Conservation (phyloP, 1,140 invertebrate species). For the Achatina immaculata region DNA sequence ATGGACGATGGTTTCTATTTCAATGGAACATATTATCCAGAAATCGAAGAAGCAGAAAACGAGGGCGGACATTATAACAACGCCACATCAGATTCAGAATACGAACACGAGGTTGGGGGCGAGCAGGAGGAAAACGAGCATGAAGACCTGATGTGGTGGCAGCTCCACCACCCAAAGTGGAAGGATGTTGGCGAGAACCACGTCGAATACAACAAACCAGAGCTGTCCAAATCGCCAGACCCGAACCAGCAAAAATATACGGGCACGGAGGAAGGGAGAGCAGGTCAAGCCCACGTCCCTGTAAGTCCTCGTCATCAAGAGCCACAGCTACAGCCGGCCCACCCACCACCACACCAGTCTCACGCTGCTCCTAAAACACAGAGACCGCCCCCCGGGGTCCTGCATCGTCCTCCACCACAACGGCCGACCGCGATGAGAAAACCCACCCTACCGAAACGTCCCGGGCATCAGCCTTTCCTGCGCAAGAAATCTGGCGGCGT, state of each 20-base stretch:
- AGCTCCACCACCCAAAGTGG: conserved; percentile 31
- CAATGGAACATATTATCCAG: conserved; percentile 24
- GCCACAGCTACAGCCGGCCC: neutral
- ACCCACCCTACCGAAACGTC: neutral
- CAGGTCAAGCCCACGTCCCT: neutral
- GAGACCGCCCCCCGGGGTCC: neutral
- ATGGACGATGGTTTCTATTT: neutral
- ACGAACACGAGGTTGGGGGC: neutral
- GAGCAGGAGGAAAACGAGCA: conserved; percentile 9
- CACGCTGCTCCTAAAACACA: neutral
- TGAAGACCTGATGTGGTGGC: conserved; percentile 32
- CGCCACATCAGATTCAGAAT: neutral
- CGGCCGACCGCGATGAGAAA: neutral
- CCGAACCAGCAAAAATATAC: too few species aligned
- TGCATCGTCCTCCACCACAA: neutral
- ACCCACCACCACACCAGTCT: neutral
- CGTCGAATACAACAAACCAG: neutral
- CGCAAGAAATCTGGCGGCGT: neutral
- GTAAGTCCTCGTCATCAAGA: neutral
- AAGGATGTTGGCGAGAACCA: neutral
- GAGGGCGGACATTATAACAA: conserved; percentile 17
- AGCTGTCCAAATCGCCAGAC: neutral
- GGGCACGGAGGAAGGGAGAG: neutral
- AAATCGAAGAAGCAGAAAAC: neutral
- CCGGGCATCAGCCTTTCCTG: neutral